phyloP scores from a whole-genome alignment of 2,797 vertebrate genomes.

The Thaleichthys pacificus region DNA sequence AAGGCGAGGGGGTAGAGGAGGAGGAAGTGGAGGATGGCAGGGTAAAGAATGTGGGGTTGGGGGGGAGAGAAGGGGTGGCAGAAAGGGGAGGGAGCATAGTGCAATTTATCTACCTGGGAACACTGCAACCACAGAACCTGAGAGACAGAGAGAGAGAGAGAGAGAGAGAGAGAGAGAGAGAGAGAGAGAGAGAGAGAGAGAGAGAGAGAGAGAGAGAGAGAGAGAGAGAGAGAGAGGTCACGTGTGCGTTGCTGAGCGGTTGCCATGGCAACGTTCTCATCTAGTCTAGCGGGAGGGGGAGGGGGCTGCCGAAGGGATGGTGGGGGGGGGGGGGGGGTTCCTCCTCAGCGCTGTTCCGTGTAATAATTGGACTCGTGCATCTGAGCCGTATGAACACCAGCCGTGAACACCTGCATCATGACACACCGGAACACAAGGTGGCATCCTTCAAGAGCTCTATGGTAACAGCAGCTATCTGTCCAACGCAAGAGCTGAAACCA shows the following conservation, averaged over 20 bases:
- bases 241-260: slow-evolving; percentile 54
- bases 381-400: slow-evolving; percentile 39
- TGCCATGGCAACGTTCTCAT: slow-evolving; percentile 66
- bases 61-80: background rate
- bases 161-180: background rate
- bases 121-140: slow-evolving; percentile 43
- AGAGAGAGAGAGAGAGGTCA: background rate
- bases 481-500: background rate
- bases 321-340: slow-evolving; percentile 3
- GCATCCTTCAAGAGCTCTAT: slow-evolving; percentile 45
- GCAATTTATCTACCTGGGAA: slow-evolving; percentile 72
- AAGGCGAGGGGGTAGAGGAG: background rate
- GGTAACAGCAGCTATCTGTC: slow-evolving; percentile 26
- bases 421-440: slow-evolving; percentile 50
- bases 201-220: background rate
- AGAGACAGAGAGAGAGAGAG: background rate
- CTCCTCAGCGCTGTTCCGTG: slow-evolving; percentile 25
- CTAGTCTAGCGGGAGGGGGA: slow-evolving; percentile 38
- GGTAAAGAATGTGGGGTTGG: background rate
- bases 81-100: slow-evolving; percentile 9
- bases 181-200: background rate
- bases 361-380: slow-evolving; percentile 46
- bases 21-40: background rate
- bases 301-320: background rate
- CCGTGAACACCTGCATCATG: slow-evolving; percentile 46